These are phyloP conservation scores for Zelleria hepariella DNA, from an alignment of 2,888 invertebrate species.

Conservation along the genomic window DNA sequence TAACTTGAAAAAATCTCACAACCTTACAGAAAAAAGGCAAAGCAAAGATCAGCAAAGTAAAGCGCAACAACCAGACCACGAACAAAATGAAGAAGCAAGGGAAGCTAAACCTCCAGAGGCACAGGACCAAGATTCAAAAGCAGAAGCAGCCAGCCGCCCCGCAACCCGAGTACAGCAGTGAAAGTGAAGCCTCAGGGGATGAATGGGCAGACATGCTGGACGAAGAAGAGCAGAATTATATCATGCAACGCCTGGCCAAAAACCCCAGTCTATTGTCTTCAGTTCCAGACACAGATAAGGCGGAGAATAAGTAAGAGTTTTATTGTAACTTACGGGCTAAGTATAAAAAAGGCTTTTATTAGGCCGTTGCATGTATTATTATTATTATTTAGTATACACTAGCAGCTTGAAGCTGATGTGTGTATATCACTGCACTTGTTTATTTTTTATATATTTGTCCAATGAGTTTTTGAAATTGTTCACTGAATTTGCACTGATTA, in stretches of 20 bases:
- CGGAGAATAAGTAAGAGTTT: slow-evolving; percentile 9
- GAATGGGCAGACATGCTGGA: slow-evolving; percentile 74
- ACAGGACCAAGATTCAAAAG: slow-evolving; percentile 46
- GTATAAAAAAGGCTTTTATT: no score
- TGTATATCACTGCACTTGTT: no score
- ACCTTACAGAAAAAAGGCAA: slow-evolving; percentile 64
- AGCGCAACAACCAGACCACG: slow-evolving; percentile 70
- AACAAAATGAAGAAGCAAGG: slow-evolving; percentile 72
- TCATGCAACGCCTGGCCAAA: slow-evolving; percentile 52
- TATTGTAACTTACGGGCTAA: no score
- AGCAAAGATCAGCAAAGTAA: slow-evolving; percentile 67
- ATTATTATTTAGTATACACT: no score
- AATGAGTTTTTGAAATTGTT: no score
- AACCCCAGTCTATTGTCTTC: slow-evolving; percentile 53
- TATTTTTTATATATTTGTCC: no score
- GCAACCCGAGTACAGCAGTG: slow-evolving; percentile 51
- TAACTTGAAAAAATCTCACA: not conserved
- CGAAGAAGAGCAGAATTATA: slow-evolving; percentile 67
- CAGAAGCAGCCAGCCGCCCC: slow-evolving; percentile 37
- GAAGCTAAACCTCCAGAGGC: slow-evolving; percentile 60
- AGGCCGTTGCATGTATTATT: no score
- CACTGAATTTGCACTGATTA: no score
- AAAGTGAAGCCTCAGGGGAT: slow-evolving; percentile 61
- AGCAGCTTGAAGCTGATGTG: no score
- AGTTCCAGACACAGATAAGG: slow-evolving; percentile 44